Base-by-base conservation (phyloP, 2,888 invertebrate genomes). In the Epinotia bilunana region DNA sequence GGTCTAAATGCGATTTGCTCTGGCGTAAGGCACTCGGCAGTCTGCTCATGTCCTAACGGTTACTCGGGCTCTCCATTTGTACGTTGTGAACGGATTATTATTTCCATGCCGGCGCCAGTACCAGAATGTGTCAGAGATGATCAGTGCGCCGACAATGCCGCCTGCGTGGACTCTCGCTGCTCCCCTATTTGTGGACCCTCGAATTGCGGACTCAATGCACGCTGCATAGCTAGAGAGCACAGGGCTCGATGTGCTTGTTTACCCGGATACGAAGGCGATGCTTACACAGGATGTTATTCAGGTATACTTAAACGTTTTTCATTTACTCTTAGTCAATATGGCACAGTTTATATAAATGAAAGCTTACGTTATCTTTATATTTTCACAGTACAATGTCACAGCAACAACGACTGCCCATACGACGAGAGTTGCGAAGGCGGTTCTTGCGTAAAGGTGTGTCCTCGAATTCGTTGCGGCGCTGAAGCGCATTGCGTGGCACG, bases 1-100 rank as follows among this genome's bases (percentile, higher is more conserved):
- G 98, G 98, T 57, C 86, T 97, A 1, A 98, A 98, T 86, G 97
- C 98, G 1, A 94, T 98, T 49, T 98, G 98, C 83, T 96, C 96
- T 79, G 96, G 91, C 23, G 87, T 94, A 5, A 87, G 94, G 79
- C 98, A 98, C 87, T 96, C 96, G 78, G 96, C 98, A 0, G 94
- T 97, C 16, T 98, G 98, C 85, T 96, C 96, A 0, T 98, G 98
- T 86, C 97, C 98, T 33, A 83, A 79, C 57, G 97, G 96, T 71
- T 98, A 96, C 85, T 95, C 95, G 58, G 98, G 98, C 61, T 96
- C 97, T 74, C 96, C 98, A 0, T 96, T 96, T 83, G 95, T 97
- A 9, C 95, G 97, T 78, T 98, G 98, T 83, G 94, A 94, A 78
- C 90, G 89, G 33, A 82, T 90, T 69, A 80, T 88, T 39, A 81